A percentile compares a stretch with the other conserved stretches of the same genome.
Conservation (phyloP, 2,797 vertebrate species). For the Myotis vivesi region DNA sequence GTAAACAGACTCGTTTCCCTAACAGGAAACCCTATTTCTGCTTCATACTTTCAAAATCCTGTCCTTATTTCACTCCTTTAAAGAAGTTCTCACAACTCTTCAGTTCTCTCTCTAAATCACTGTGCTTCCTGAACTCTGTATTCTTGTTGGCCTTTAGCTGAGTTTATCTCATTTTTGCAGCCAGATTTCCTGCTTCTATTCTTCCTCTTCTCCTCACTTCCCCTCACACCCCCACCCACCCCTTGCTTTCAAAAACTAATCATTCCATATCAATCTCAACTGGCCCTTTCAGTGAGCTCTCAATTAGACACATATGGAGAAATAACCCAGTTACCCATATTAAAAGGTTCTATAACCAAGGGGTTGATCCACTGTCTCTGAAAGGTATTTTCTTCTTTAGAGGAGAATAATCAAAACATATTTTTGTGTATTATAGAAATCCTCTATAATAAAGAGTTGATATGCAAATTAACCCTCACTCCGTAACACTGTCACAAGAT, state of each 20-base stretch:
- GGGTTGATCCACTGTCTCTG: background rate
- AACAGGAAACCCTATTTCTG: background rate
- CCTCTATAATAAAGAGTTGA: too few species aligned
- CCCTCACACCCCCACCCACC: rapidly evolving
- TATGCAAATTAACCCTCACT: too few species aligned
- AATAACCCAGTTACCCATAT: background rate
- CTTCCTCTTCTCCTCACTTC: background rate
- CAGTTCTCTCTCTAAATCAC: background rate
- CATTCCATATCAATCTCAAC: background rate
- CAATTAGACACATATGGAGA: background rate
- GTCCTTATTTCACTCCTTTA: background rate
- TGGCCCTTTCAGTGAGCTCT: background rate
- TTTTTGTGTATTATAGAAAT: background rate
- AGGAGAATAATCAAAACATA: background rate
- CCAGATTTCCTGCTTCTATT: background rate
- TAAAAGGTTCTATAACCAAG: background rate
- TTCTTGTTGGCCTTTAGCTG: background rate
- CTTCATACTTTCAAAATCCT: background rate
- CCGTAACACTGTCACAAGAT: too few species aligned
- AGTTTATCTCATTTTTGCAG: background rate
- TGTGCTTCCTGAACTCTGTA: background rate
- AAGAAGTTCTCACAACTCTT: background rate
- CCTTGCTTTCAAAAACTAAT: background rate
- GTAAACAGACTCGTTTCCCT: background rate
- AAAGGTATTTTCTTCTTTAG: background rate